These are phyloP conservation scores for Chaenodraco wilsoni DNA, from an alignment of 2,797 vertebrate species.

Conservation along the genomic window DNA sequence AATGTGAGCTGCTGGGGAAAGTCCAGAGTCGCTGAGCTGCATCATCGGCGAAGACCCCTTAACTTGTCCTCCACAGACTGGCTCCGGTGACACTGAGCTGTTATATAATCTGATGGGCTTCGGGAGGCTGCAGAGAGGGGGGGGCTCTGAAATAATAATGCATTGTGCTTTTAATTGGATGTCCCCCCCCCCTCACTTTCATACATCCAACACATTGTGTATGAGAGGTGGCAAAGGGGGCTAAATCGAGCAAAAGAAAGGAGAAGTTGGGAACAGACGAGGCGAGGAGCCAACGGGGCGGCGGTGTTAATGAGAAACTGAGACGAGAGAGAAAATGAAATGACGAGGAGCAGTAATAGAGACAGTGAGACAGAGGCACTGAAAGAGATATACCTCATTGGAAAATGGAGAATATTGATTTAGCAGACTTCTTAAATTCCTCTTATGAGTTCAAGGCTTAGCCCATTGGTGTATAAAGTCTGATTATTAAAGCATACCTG, in stretches of 20 bases:
- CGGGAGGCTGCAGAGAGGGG: slow-evolving; percentile 37
- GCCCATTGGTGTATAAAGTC: slow-evolving; percentile 9
- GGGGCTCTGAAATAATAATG: slow-evolving; percentile 72
- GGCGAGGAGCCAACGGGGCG: slow-evolving; percentile 64
- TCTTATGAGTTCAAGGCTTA: slow-evolving; percentile 14
- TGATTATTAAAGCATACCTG: background rate
- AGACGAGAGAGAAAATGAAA: slow-evolving; percentile 65
- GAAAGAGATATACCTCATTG: slow-evolving; percentile 26
- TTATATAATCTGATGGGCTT: slow-evolving; percentile 79
- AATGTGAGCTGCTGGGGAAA: slow-evolving; percentile 76
- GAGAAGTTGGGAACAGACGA: slow-evolving; percentile 37
- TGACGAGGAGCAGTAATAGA: slow-evolving; percentile 54
- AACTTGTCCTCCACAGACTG: slow-evolving; percentile 76
- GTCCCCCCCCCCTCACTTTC: slow-evolving; percentile 63
- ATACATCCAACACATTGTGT: slow-evolving; percentile 74
- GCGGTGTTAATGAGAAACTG: slow-evolving; percentile 68
- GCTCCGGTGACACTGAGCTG: slow-evolving; percentile 74
- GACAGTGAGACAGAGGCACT: slow-evolving; percentile 30
- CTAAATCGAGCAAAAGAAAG: slow-evolving; percentile 42
- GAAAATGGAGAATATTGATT: slow-evolving; percentile 49
- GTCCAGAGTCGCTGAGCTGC: slow-evolving; percentile 78
- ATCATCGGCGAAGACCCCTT: slow-evolving; percentile 74
- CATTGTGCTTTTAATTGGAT: slow-evolving; percentile 83
- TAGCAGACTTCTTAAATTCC: slow-evolving; percentile 24
- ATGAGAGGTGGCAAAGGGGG: slow-evolving; percentile 50